Base-by-base conservation (phyloP, 2,113 vertebrate species). In the Hemiprocne comata region DNA sequence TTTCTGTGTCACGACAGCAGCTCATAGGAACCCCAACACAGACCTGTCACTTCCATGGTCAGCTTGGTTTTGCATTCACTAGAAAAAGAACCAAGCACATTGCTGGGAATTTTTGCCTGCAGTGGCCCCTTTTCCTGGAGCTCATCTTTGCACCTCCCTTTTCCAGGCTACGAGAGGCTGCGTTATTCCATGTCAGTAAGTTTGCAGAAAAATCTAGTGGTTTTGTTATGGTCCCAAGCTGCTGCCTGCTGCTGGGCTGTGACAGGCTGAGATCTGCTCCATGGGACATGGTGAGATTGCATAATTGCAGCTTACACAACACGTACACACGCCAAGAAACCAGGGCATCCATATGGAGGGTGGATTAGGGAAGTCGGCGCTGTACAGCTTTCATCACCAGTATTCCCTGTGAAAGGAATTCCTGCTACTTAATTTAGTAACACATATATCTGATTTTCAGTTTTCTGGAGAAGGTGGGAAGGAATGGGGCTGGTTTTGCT, bases 341-440 rank as follows among this genome's bases (percentile, higher is more conserved):
- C 72, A 0, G 72, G 90, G 25, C 24, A 2, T 29, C 38, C 1
- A n/a, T 9, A 0, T 16, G 92, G 51, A 5, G 90, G 82, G 11
- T 36, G 82, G 46, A 3, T 8, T 10, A 1, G 61, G 53, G 85
- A 55, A 50, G 51, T 8, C 70, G 10, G 80, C 1, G 2, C 10
- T 50, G 73, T 38, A 6, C 4, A 10, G 21, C 73, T 69, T 70
- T 84, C 76, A 18, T 51, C 60, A 0, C 70, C 6, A 8, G 13
- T 33, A 2, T 73, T 94, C 83, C 88, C 72, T 4, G 1, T 23
- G 1, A 8, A 31, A 53, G 90, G 75, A 70, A 64, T 77, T 60
- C 61, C 95, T 86, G 83, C 83, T 83, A 1, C 95, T 88, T 29
- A 33, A 42, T 73, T 94, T 84, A 86, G 94, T 5, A 77, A 86